Percentiles rank a stretch among this genome's conserved stretches.
phyloP scores from a whole-genome alignment of 2,888 invertebrate species.

The Brenthis hecate region DNA sequence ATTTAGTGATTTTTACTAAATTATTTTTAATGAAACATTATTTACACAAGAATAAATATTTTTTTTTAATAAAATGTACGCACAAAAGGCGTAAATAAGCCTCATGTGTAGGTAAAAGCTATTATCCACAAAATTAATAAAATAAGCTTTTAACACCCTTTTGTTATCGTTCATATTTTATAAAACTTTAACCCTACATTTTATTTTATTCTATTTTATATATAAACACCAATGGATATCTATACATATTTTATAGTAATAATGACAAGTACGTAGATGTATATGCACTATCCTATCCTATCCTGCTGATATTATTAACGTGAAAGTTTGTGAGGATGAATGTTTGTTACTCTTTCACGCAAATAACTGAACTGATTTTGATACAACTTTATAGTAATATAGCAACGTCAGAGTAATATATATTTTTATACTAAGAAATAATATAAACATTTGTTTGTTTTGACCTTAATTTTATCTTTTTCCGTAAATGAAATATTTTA shows the following conservation, averaged over 20 bases:
- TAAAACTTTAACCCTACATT: conserved; percentile 6
- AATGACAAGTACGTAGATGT: too few species aligned
- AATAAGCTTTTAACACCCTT: conserved; percentile 22
- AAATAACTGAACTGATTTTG: too few species aligned
- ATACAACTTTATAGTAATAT: too few species aligned
- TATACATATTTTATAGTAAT: too few species aligned
- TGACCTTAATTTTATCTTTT: neutral
- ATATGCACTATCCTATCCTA: too few species aligned
- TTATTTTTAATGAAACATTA: neutral
- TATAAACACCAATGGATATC: too few species aligned
- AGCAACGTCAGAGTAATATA: too few species aligned
- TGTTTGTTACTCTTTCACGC: too few species aligned
- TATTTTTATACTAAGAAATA: too few species aligned
- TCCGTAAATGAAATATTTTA: conserved; percentile 13
- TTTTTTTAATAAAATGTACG: neutral
- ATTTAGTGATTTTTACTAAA: neutral
- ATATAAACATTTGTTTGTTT: neutral
- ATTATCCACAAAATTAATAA: conserved; percentile 23
- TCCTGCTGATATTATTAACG: too few species aligned
- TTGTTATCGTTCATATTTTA: conserved; percentile 19
- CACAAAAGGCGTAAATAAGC: conserved; percentile 14
- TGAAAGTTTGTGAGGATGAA: too few species aligned
- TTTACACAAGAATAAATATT: too few species aligned
- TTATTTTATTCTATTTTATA: conserved; percentile 6
- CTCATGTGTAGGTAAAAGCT: conserved; percentile 22